These are phyloP conservation scores for Drosophila ananassae DNA, from an alignment of 1,140 invertebrate species.

Conservation along the genomic window DNA sequence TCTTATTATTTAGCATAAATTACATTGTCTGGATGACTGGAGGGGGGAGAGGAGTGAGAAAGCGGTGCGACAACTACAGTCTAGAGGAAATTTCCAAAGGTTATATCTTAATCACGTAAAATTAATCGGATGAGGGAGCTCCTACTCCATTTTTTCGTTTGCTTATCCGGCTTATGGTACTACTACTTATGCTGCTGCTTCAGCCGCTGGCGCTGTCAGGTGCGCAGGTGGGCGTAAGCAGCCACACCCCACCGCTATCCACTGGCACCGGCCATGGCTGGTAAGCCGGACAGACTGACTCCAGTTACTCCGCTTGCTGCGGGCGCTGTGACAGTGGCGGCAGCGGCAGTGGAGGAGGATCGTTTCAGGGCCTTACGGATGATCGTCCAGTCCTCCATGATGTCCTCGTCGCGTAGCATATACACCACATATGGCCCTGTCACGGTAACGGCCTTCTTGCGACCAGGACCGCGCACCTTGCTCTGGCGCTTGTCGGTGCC, in stretches of 20 bases:
- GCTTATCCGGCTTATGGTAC: conserved; percentile 3
- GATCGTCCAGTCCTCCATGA: conserved; percentile 97
- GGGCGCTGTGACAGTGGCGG: conserved; percentile 18
- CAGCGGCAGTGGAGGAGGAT: conserved; percentile 77
- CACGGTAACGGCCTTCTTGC: conserved; percentile 94
- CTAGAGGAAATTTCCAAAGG: conserved; percentile 9
- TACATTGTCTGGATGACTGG: conserved; percentile 18
- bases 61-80: conserved; percentile 34
- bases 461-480: conserved; percentile 84
- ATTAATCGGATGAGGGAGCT: conserved; percentile 8
- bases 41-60: conserved; percentile 18
- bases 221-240: conserved; percentile 51
- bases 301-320: conserved; percentile 4
- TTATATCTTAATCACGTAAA: not conserved
- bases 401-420: conserved; percentile 96
- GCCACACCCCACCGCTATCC: conserved; percentile 68
- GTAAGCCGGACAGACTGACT: conserved; percentile 19
- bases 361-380: conserved; percentile 93
- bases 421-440: conserved; percentile 98
- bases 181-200: conserved; percentile 19
- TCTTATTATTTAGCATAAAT: conserved; percentile 40
- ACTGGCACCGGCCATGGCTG: conserved; percentile 60
- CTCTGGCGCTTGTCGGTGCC: conserved; percentile 84
- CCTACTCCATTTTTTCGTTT: not conserved
- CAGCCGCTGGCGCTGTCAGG: conserved; percentile 48